Evolutionary conservation across 2,888 invertebrate species (phyloP).

Genomic region (Meta bourneti): DNA sequence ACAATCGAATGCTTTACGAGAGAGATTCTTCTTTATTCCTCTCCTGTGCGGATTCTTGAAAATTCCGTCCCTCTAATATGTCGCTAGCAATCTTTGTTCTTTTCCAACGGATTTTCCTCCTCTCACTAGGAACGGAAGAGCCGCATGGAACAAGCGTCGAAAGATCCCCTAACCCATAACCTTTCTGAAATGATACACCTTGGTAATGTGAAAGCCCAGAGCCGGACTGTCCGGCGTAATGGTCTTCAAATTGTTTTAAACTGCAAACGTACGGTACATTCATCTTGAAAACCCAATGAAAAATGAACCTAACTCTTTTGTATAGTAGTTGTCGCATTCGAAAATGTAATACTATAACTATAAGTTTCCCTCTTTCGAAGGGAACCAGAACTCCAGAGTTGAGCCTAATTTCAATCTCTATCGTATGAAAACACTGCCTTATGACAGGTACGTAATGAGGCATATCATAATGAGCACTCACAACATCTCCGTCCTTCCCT

Average conservation of each 20-base stretch:
- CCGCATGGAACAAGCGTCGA: constrained; percentile 32
- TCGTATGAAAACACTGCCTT: constrained; percentile 41
- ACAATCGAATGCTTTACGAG: constrained; percentile 1
- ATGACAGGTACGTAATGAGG: constrained; percentile 36
- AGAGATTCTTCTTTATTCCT: background rate
- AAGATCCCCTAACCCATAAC: constrained; percentile 34
- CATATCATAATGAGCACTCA: constrained; percentile 18
- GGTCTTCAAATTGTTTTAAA: constrained; percentile 39
- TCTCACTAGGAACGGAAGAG: constrained; percentile 37
- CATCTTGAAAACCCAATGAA: constrained; percentile 31
- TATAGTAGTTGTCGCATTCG: constrained; percentile 16
- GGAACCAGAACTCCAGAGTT: constrained; percentile 43
- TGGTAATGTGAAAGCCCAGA: constrained; percentile 25
- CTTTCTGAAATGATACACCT: constrained; percentile 22
- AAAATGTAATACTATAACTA: constrained; percentile 49
- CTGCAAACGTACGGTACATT: constrained; percentile 47
- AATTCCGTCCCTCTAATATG: background rate
- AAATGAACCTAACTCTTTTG: constrained; percentile 38
- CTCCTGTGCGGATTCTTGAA: background rate
- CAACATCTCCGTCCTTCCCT: constrained; percentile 1
- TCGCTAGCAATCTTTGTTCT: constrained; percentile 4
- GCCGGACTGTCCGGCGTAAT: constrained; percentile 39
- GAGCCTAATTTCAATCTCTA: constrained; percentile 37
- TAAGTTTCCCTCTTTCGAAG: constrained; percentile 52
- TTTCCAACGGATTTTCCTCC: constrained; percentile 40